phyloP scores from a whole-genome alignment of 92 coral and sea anemone genomes.

The Bergia puertoricense region DNA sequence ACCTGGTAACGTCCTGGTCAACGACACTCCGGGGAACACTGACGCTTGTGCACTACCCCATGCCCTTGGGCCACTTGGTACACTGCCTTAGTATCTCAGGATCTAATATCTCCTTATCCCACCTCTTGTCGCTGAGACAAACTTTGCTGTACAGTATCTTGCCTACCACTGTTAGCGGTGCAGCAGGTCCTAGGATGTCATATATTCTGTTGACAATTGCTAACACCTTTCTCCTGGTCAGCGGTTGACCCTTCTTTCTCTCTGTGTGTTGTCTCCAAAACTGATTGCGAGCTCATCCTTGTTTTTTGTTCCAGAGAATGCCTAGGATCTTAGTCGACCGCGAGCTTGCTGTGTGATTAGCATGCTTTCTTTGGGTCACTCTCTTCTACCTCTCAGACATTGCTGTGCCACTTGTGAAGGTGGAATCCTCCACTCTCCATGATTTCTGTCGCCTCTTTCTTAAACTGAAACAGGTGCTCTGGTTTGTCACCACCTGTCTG shows the following conservation, averaged over 20 bases:
- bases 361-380: not conserved
- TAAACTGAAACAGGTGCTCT: conserved; percentile 51
- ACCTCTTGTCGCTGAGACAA: too few species aligned
- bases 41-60: too few species aligned
- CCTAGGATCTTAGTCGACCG: not conserved
- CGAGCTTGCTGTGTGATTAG: not conserved
- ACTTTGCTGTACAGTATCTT: not conserved
- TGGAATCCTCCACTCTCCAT: conserved; percentile 7
- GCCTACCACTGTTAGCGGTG: not conserved
- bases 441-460: conserved; percentile 54
- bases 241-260: conserved; percentile 14
- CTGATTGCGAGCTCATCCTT: conserved; percentile 22
- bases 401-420: conserved; percentile 43
- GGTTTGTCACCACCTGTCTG: conserved; percentile 59
- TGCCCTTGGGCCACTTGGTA: too few species aligned
- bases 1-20: too few species aligned
- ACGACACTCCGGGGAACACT: too few species aligned
- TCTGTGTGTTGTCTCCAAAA: not conserved
- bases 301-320: not conserved
- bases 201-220: not conserved
- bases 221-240: conserved; percentile 24
- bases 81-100: too few species aligned
- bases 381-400: conserved; percentile 28
- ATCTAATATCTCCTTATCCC: too few species aligned
- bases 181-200: conserved; percentile 1